These are phyloP conservation scores for Siniperca obscura DNA, from an alignment of 2,797 vertebrate species.

Conservation along the genomic window DNA sequence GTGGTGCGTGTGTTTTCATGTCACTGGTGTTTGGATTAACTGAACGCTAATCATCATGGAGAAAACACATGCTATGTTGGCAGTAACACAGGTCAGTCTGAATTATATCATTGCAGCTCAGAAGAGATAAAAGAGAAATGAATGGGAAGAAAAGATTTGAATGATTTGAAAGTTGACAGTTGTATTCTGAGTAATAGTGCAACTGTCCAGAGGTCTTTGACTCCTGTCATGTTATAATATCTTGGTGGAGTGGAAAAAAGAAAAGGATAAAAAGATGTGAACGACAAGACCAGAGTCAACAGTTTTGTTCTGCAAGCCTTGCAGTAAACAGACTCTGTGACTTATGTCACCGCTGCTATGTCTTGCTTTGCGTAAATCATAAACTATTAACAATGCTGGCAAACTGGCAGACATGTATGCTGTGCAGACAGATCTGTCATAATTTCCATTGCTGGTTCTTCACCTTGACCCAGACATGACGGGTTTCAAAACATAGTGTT, in stretches of 20 bases:
- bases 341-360: neutral
- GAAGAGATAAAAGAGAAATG: conserved; percentile 35
- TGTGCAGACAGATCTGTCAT: neutral
- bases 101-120: conserved; percentile 41
- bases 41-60: conserved; percentile 29
- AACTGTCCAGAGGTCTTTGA: conserved; percentile 49
- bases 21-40: conserved; percentile 42
- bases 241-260: conserved; percentile 38
- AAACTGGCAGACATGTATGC: neutral
- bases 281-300: conserved; percentile 52
- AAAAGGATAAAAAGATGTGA: conserved; percentile 36
- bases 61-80: conserved; percentile 34
- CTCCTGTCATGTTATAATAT: conserved; percentile 50
- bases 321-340: conserved; percentile 19
- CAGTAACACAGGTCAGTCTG: conserved; percentile 39
- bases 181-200: conserved; percentile 45
- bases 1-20: conserved; percentile 27
- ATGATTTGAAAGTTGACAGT: conserved; percentile 47
- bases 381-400: conserved; percentile 22
- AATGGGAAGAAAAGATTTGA: conserved; percentile 29
- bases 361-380: conserved; percentile 31
- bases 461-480: conserved; percentile 21
- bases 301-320: conserved; percentile 43
- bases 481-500: neutral
- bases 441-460: neutral